Evolutionary conservation across 2,888 invertebrate genomes (phyloP).

Genomic region (Dendrolimus pini): DNA sequence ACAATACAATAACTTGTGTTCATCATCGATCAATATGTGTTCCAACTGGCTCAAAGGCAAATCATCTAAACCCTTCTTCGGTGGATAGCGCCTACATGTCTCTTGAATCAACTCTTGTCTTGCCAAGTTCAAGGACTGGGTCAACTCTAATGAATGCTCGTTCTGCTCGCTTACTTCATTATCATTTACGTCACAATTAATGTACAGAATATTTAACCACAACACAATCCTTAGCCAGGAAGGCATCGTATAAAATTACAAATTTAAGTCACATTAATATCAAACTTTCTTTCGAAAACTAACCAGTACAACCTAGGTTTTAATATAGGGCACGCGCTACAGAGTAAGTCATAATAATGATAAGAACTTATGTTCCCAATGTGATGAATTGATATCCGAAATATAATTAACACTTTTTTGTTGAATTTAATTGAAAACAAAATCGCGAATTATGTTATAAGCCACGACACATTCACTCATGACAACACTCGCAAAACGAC

Average conservation of each 20-base stretch:
- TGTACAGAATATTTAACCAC: slow-evolving; percentile 37
- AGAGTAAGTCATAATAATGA: slow-evolving; percentile 4
- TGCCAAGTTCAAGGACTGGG: slow-evolving; percentile 79
- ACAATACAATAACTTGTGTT: slow-evolving; percentile 91
- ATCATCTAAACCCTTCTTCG: slow-evolving; percentile 55
- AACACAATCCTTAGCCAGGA: slow-evolving; percentile 35
- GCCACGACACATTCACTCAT: not conserved
- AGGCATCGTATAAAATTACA: slow-evolving; percentile 46
- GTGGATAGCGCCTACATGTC: slow-evolving; percentile 74
- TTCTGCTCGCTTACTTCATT: slow-evolving; percentile 30
- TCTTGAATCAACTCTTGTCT: slow-evolving; percentile 79
- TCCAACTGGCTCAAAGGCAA: slow-evolving; percentile 78
- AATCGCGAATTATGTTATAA: not conserved
- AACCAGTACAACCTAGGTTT: slow-evolving; percentile 29
- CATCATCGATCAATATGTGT: slow-evolving; percentile 90
- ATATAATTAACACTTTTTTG: not conserved
- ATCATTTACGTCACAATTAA: slow-evolving; percentile 41
- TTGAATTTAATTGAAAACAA: not conserved
- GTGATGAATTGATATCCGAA: no score
- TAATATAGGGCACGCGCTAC: slow-evolving; percentile 44
- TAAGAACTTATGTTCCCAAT: no score
- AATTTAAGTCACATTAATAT: slow-evolving; percentile 34
- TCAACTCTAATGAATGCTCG: slow-evolving; percentile 74
- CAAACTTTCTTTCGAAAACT: slow-evolving; percentile 50
- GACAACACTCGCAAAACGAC: not conserved